Base-by-base conservation (phyloP, 2,888 invertebrate species). In the Lepidocyrtoides sp. region DNA sequence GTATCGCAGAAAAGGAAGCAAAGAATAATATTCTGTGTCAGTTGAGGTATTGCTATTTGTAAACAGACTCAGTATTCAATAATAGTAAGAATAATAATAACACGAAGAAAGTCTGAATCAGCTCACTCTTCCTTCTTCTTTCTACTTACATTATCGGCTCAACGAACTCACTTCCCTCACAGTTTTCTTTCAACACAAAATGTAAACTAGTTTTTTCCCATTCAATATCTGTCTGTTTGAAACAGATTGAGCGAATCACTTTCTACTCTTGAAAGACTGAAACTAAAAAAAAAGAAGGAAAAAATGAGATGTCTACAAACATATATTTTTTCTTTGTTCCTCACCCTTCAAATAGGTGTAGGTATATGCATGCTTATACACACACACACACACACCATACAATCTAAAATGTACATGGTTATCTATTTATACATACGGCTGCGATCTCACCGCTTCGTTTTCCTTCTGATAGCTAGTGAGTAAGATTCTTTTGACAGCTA, bases 1-100 rank as follows among this genome's bases (percentile, higher is more conserved):
- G 41, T 4, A 69, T 41, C 23, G 10, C 10, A 44, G 44, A 10
- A 72, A 72, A 29, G 26, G 4, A 44, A 12, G 41, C 5, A 29
- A 14, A 44, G 44, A 72, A 72, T 44, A 72, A 41, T 12, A n/a
- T 32, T 69, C 36, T 69, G 32, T 69, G 66, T 36, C 32, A 69
- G 44, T 72, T 72, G 72, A 72, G 72, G 44, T 72, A 72, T 72
- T 72, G 44, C 72, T 72, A 44, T 72, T 72, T 72, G 72, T 72
- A 72, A 72, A 72, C 72, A 72, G 72, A n/a, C 72, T 72, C 72
- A 72, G 20, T 72, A 72, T 72, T 72, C 72, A 72, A 72, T 72
- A 72, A 72, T 44, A 72, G 23, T 23, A 44, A 44, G 41, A 41
- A 17, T 41, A 29, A 66, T n/a, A n/a, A n/a, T n/a, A n/a, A n/a